Conservation (phyloP, 2,797 vertebrate species). For the Etheostoma nigrum region DNA sequence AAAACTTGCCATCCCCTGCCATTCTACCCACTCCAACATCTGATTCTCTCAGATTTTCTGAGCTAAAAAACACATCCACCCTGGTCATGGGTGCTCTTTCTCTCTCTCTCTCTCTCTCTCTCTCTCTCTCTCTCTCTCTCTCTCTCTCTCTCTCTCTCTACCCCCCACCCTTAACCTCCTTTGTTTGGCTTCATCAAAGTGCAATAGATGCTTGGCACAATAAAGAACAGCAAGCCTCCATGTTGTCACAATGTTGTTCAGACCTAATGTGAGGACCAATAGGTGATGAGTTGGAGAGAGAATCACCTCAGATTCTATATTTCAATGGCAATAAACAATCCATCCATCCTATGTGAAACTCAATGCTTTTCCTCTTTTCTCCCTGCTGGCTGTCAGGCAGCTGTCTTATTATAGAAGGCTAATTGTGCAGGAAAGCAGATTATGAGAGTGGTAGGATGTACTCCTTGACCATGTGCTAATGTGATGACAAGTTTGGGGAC, state of each 20-base stretch:
- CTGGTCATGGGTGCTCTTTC: constrained; percentile 50
- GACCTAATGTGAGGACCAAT: constrained; percentile 62
- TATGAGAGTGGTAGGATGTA: constrained; percentile 86
- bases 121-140: constrained; percentile 28
- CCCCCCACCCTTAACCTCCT: constrained; percentile 37
- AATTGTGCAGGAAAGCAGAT: constrained; percentile 92
- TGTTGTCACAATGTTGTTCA: constrained; percentile 72
- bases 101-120: constrained; percentile 39
- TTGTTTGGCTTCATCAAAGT: constrained; percentile 82
- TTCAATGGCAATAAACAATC: constrained; percentile 76
- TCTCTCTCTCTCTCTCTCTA: constrained; percentile 5
- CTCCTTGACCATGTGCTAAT: constrained; percentile 90
- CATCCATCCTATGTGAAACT: constrained; percentile 75
- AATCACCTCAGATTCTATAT: constrained; percentile 72
- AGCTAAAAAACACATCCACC: constrained; percentile 73
- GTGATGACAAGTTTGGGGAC: constrained; percentile 89
- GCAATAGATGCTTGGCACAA: constrained; percentile 79
- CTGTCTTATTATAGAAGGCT: constrained; percentile 87
- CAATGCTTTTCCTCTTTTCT: constrained; percentile 74
- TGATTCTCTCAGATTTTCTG: constrained; percentile 73
- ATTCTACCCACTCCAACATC: constrained; percentile 73
- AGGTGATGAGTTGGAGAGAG: constrained; percentile 65
- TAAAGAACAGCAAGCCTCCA: constrained; percentile 69
- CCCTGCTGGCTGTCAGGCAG: constrained; percentile 77
- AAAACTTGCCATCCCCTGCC: constrained; percentile 72